These are phyloP conservation scores for Channa argus DNA, from an alignment of 2,113 vertebrate genomes.

Conservation along the genomic window DNA sequence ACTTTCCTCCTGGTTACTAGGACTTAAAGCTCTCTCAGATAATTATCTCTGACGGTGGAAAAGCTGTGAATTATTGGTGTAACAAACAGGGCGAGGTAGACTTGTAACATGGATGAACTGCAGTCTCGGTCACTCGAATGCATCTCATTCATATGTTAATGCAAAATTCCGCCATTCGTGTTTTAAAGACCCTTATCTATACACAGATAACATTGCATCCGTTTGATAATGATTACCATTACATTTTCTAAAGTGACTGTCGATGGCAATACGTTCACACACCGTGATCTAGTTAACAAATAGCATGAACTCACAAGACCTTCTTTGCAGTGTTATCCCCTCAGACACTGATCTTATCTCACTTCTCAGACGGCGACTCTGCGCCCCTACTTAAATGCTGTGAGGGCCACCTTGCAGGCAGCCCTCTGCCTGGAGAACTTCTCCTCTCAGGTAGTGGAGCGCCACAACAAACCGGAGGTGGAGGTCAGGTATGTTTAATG, in stretches of 20 bases:
- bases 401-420: slow-evolving; percentile 95
- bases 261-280: no score
- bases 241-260: no score
- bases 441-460: slow-evolving; percentile 98
- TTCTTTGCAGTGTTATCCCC: not conserved
- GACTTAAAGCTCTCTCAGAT: not conserved
- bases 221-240: no score
- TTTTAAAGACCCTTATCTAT: no score
- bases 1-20: not conserved
- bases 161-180: no score
- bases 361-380: slow-evolving; percentile 92
- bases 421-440: slow-evolving; percentile 99
- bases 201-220: no score
- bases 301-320: not conserved
- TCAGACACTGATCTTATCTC: not conserved
- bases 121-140: slow-evolving; percentile 10
- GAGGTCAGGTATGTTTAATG: slow-evolving; percentile 91
- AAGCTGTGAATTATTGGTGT: no score
- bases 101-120: not conserved
- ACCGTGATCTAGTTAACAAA: slow-evolving; percentile 5
- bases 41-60: not conserved
- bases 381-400: slow-evolving; percentile 97
- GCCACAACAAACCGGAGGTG: slow-evolving; percentile 98
- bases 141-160: not conserved
- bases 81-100: no score